Base-by-base conservation (phyloP, 2,888 invertebrate genomes). In the Pyralis farinalis region DNA sequence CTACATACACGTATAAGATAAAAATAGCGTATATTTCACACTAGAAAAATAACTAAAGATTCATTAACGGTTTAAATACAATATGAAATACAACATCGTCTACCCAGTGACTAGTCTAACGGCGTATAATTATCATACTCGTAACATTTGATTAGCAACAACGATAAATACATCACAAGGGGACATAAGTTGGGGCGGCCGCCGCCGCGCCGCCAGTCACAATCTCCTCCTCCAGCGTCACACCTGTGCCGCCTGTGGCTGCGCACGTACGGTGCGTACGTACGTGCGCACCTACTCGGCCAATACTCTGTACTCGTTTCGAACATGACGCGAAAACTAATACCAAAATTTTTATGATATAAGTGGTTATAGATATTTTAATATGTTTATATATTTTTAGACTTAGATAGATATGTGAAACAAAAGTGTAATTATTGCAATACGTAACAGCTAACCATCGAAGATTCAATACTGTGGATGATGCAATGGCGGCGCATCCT, bases 31-130 rank as follows among this genome's bases (percentile, higher is more conserved):
- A 79, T 76, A 78, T 75, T 77, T 79, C 71, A 75, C 71, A 79
- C 75, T 83, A 84, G 22, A 39, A 63, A 73, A 71, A 79, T 70
- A 86, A 86, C 85, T 83, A 86, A 83, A 86, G 80, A 84, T 86
- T 76, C 79, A 76, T 77, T 72, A 78, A 82, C 70, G 77, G 72
- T 79, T 75, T 72, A 74, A 78, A 80, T 82, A 84, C 66, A 77
- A 74, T 80, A 79, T 62, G 76, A 76, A 78, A 75, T 83, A 84
- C 75, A 85, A 84, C 80, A 83, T 83, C 72, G 76, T 73, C 85
- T 85, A 84, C 74, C 78, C 81, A 78, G 75, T 88, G 87, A 88
- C 87, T 88, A 88, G 86, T 85, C 84, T 86, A 85, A 75, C 78
- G 72, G 83, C 81, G 77, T 75, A 75, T 69, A 71, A 67, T 63